Base-by-base conservation (phyloP, 2,113 vertebrate genomes). In the Channa maculata region DNA sequence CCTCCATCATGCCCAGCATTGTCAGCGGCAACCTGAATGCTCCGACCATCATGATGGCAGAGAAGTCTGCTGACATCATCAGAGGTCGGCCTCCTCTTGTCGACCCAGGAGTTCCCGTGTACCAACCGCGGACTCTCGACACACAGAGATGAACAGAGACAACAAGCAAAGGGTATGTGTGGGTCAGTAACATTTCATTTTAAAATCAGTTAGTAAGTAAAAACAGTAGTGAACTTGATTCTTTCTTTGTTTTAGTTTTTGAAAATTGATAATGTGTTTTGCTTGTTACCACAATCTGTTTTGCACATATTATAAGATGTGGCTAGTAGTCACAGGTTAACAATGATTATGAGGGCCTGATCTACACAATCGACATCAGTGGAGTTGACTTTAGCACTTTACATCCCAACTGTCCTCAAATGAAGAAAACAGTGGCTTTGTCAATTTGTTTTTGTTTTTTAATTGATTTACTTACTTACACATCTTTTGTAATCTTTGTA, bases 1-100 rank as follows among this genome's bases (percentile, higher is more conserved):
- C 98, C 14, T 99, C 98, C 67, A 95, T 99, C 91, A 99, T 99
- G 97, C 98, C 98, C 77, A 98, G 96, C 9, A 14, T 99, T 10
- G 93, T 97, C 80, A 98, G 96, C 3, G 98, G 98, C 52, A 99
- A 99, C 89, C 83, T 99, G 33, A 99, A 99, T 0, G 96, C 97
- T 3, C 98, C 98, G 9, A 98, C 96, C 6, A 94, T 99, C 83
- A 99, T 99, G 98, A 93, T 99, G 0, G 98, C 98, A 1, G 98
- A 99, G 89, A 99, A 98, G 84, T 95, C 95, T 1, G 96, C 98
- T 0, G 98, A 99, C 84, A 89, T 95, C 13, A 97, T 99, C 75
- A 96, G 94, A 85, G 96, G 96, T 5, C 82, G 87, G 8, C 95
- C 95, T 1, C 46, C 90, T 0, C 96, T 97, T 7, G 62, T 73